Evolutionary conservation across 2,888 invertebrate species (phyloP).

Genomic region (Hydroisotoma schaefferi): DNA sequence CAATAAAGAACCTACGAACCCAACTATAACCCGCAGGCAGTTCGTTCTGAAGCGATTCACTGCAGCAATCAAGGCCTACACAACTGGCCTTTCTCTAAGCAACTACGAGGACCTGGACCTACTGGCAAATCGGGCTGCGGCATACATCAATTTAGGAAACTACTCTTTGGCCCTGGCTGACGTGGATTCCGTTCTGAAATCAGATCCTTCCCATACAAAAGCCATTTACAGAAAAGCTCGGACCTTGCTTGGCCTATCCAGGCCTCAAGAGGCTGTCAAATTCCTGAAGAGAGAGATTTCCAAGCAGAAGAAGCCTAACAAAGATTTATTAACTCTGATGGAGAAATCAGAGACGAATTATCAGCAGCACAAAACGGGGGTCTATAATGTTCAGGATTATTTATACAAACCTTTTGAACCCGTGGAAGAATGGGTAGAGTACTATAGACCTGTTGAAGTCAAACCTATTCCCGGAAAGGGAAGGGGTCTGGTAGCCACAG

Average conservation of each 20-base stretch:
- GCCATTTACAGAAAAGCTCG: conserved; percentile 30
- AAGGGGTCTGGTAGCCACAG: conserved; percentile 27
- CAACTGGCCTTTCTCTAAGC: neutral
- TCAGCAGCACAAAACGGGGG: conserved; percentile 22
- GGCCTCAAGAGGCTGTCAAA: conserved; percentile 19
- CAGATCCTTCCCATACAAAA: conserved; percentile 26
- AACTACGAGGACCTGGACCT: conserved; percentile 20
- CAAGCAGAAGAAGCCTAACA: neutral
- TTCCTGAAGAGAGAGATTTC: conserved; percentile 13
- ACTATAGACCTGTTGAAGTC: conserved; percentile 24
- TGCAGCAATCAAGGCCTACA: conserved; percentile 11
- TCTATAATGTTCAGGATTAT: conserved; percentile 20
- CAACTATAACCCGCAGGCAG: too few species aligned
- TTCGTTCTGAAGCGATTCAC: conserved; percentile 11
- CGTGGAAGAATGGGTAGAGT: conserved; percentile 31
- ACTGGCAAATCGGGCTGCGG: conserved; percentile 31
- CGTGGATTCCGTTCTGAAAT: conserved; percentile 10
- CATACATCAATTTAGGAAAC: conserved; percentile 28
- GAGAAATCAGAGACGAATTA: conserved; percentile 23
- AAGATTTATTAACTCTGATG: conserved; percentile 8
- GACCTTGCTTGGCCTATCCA: conserved; percentile 23
- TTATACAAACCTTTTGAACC: conserved; percentile 13
- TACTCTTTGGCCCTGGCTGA: conserved; percentile 23
- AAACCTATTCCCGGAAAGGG: conserved; percentile 28
- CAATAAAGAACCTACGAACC: too few species aligned